phyloP scores from a whole-genome alignment of 2,797 vertebrate species.

The Chaetodon trifasciatus region DNA sequence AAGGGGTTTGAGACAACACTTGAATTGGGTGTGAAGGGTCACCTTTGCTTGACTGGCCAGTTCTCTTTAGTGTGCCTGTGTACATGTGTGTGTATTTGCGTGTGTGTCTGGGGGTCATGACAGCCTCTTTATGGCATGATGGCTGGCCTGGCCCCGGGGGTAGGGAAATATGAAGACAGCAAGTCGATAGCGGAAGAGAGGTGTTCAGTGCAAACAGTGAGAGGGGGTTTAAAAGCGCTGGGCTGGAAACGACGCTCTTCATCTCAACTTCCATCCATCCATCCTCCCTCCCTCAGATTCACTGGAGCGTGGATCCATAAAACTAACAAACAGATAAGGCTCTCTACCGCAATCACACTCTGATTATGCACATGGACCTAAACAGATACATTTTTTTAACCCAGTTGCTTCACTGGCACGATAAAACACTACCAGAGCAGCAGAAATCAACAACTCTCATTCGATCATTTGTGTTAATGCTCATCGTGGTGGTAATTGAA shows the following conservation, averaged over 20 bases:
- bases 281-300: slow-evolving; percentile 57
- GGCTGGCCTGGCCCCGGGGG: slow-evolving; percentile 61
- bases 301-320: slow-evolving; percentile 69
- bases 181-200: slow-evolving; percentile 80
- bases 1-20: background rate
- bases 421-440: background rate
- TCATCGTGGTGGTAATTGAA: slow-evolving; percentile 21
- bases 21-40: slow-evolving; percentile 41
- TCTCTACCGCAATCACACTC: slow-evolving; percentile 29
- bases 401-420: background rate
- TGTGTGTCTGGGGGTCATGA: slow-evolving; percentile 48
- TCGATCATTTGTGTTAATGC: slow-evolving; percentile 19
- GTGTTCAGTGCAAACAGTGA: slow-evolving; percentile 64
- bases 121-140: slow-evolving; percentile 78
- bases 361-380: slow-evolving; percentile 25
- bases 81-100: background rate
- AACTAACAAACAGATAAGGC: slow-evolving; percentile 65
- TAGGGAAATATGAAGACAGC: slow-evolving; percentile 81
- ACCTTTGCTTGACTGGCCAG: slow-evolving; percentile 21
- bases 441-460: slow-evolving; percentile 1
- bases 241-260: slow-evolving; percentile 68
- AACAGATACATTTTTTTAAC: background rate
- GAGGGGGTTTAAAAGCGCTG: slow-evolving; percentile 67
- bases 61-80: slow-evolving; percentile 24
- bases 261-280: slow-evolving; percentile 49